Percentiles rank a stretch among this genome's conserved stretches.
phyloP scores from a whole-genome alignment of 2,113 vertebrate species.

The Gila orcuttii region DNA sequence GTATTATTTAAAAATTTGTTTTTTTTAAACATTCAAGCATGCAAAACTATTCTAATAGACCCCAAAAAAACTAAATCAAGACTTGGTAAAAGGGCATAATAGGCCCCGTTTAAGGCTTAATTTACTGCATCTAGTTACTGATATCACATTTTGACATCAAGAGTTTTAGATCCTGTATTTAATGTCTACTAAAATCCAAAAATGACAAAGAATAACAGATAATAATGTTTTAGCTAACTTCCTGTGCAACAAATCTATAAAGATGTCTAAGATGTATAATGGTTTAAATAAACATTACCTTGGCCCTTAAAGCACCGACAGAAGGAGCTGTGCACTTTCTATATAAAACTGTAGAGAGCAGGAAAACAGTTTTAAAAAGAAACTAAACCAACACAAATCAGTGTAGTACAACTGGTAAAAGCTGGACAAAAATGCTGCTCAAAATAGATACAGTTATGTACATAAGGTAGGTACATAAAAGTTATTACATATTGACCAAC shows the following conservation, averaged over 20 bases:
- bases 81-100: too few species aligned
- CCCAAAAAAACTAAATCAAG: too few species aligned
- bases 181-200: neutral
- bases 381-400: neutral
- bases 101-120: neutral
- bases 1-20: too few species aligned
- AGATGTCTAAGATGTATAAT: neutral
- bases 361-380: neutral
- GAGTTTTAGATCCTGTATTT: neutral
- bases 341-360: neutral
- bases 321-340: neutral
- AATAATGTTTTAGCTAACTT: neutral
- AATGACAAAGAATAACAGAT: neutral
- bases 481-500: constrained; percentile 39
- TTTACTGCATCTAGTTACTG: neutral
- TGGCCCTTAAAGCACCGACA: neutral
- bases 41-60: too few species aligned
- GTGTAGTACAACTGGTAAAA: neutral
- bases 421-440: neutral
- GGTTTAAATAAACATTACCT: neutral
- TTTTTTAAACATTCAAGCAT: too few species aligned
- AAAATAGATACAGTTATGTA: neutral
- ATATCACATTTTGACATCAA: neutral
- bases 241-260: neutral
- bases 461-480: neutral